Evolutionary conservation across 2,113 vertebrate genomes (phyloP).

Genomic region (Oryzias javanicus): DNA sequence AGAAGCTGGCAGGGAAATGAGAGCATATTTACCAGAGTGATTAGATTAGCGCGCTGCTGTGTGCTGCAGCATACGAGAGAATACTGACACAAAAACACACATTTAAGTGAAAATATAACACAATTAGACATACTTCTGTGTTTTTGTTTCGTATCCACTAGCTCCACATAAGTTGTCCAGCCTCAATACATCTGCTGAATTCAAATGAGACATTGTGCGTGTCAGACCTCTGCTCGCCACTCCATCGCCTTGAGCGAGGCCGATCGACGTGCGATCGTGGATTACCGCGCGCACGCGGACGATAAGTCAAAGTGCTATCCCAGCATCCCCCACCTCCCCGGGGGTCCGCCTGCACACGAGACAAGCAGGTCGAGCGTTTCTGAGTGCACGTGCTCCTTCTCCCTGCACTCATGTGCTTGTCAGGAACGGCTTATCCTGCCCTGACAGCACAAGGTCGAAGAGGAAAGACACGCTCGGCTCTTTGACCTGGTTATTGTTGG

Average conservation of each 20-base stretch:
- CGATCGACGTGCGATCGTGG: slow-evolving; percentile 27
- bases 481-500: too few relatives aligned
- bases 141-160: not conserved
- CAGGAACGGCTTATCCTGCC: slow-evolving; percentile 31
- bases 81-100: not conserved
- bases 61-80: slow-evolving; percentile 26
- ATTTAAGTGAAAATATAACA: not conserved
- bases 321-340: slow-evolving; percentile 31
- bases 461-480: slow-evolving; percentile 6
- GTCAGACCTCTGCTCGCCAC: slow-evolving; percentile 4
- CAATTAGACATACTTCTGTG: slow-evolving; percentile 2
- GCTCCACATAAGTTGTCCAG: not conserved
- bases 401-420: slow-evolving; percentile 40
- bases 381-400: slow-evolving; percentile 42
- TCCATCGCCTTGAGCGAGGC: slow-evolving; percentile 17
- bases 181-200: not conserved
- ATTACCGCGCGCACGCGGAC: slow-evolving; percentile 17
- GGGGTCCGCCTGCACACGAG: slow-evolving; percentile 7
- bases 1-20: slow-evolving; percentile 17
- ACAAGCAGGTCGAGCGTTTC: slow-evolving; percentile 15
- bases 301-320: slow-evolving; percentile 49
- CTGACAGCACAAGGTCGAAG: slow-evolving; percentile 60
- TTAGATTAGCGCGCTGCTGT: slow-evolving; percentile 50
- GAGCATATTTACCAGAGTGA: slow-evolving; percentile 29
- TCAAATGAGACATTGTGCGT: not conserved